These are phyloP conservation scores for Gymnodraco acuticeps DNA, from an alignment of 2,797 vertebrate species.

Conservation along the genomic window DNA sequence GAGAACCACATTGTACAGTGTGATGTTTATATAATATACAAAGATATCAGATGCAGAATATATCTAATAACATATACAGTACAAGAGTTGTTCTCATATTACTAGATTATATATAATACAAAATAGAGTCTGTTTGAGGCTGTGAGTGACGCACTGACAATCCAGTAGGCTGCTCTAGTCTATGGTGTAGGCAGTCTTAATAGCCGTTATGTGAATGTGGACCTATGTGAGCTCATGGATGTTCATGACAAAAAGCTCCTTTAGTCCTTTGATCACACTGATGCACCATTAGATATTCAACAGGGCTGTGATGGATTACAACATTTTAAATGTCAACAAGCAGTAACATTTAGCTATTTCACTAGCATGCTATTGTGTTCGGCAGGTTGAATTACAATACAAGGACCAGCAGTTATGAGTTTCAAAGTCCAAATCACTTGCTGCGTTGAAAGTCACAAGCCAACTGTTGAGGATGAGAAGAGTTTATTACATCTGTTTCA, in stretches of 20 bases:
- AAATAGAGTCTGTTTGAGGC: conserved; percentile 59
- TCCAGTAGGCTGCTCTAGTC: conserved; percentile 70
- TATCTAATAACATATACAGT: conserved; percentile 67
- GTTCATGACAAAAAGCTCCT: conserved; percentile 46
- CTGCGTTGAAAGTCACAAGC: conserved; percentile 66
- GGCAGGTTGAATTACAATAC: conserved; percentile 27
- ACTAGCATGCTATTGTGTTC: conserved; percentile 23
- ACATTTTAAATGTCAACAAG: conserved; percentile 29
- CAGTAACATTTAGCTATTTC: conserved; percentile 33
- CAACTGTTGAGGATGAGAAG: conserved; percentile 46
- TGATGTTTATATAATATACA: conserved; percentile 73
- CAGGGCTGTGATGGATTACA: conserved; percentile 47
- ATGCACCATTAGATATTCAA: conserved; percentile 51
- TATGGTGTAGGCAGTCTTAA: conserved; percentile 54
- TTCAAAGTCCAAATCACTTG: conserved; percentile 28
- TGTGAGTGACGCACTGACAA: conserved; percentile 81
- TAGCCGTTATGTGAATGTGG: conserved; percentile 65
- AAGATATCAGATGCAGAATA: conserved; percentile 69
- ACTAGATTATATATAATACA: conserved; percentile 64
- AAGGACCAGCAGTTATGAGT: conserved; percentile 42
- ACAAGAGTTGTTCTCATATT: conserved; percentile 65
- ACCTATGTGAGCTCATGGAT: conserved; percentile 65
- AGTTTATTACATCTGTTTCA: conserved; percentile 51
- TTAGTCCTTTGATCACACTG: conserved; percentile 47
- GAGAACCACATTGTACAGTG: conserved; percentile 73